Evolutionary conservation across 2,888 invertebrate species (phyloP).

Genomic region (Tiliacea aurago): DNA sequence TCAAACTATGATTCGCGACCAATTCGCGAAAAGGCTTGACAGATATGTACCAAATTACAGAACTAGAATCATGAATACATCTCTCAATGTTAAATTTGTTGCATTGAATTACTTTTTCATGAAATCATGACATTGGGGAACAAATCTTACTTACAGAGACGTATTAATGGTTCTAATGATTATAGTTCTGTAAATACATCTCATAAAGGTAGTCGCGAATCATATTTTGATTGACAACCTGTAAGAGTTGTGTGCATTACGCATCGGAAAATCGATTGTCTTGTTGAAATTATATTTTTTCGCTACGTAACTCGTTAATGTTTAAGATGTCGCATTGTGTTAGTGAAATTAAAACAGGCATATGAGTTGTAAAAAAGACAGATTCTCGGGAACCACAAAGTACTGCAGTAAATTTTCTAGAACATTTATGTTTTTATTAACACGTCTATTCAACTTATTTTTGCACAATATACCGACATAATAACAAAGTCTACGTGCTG

Average conservation of each 20-base stretch:
- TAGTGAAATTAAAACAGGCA: not conserved
- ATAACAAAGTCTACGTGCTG: not conserved
- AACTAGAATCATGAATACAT: too few relatives aligned
- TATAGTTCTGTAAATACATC: too few relatives aligned
- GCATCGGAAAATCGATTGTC: not conserved
- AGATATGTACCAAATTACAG: too few relatives aligned
- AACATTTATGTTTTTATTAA: not conserved
- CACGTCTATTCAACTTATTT: not conserved
- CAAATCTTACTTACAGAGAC: too few relatives aligned
- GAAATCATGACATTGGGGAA: too few relatives aligned
- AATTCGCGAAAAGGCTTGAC: too few relatives aligned
- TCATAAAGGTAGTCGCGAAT: too few relatives aligned
- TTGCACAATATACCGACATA: not conserved
- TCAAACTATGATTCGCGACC: too few relatives aligned
- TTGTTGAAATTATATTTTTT: not conserved
- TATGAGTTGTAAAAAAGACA: not conserved
- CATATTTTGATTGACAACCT: not conserved
- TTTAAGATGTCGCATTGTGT: too few relatives aligned
- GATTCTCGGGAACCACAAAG: conserved; percentile 12
- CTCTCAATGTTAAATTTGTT: too few relatives aligned
- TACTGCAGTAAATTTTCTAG: not conserved
- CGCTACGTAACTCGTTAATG: not conserved
- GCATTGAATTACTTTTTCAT: too few relatives aligned
- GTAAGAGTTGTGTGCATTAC: not conserved
- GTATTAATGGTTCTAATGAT: too few relatives aligned